phyloP scores from a whole-genome alignment of 2,797 vertebrate species.

The Poeciliopsis paucimaculata region DNA sequence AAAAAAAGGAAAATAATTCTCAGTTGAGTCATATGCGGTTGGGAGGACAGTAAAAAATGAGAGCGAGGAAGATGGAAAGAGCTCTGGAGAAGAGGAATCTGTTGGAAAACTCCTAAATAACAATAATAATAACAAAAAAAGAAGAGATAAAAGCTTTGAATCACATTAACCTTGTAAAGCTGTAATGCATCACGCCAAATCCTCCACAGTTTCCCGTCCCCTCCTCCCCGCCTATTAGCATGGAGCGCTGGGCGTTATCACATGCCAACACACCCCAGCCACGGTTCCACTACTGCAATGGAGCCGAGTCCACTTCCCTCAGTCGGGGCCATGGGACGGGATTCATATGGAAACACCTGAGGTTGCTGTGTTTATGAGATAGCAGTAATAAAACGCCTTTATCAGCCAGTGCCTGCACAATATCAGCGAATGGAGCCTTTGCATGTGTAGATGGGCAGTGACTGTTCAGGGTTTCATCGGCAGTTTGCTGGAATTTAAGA shows the following conservation, averaged over 20 bases:
- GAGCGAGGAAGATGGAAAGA: constrained; percentile 5
- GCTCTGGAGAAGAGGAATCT: constrained; percentile 26
- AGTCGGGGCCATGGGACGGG: constrained; percentile 36
- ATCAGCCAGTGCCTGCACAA: constrained; percentile 49
- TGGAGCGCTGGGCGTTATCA: constrained; percentile 54
- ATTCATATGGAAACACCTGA: constrained; percentile 41
- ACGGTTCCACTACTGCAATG: constrained; percentile 48
- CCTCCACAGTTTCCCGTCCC: constrained; percentile 22
- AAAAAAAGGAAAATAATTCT: constrained; percentile 1
- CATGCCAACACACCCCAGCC: constrained; percentile 51
- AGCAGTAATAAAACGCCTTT: constrained; percentile 43
- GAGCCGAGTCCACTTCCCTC: constrained; percentile 47
- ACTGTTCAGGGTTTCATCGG: constrained; percentile 15
- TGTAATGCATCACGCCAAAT: constrained; percentile 60
- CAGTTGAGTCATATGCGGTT: constrained; percentile 18
- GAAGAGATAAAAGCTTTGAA: constrained; percentile 54
- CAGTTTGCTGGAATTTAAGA: constrained; percentile 12
- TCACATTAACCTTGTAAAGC: constrained; percentile 54
- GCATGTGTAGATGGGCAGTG: constrained; percentile 15
- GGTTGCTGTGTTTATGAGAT: constrained; percentile 46
- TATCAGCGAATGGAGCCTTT: constrained; percentile 47
- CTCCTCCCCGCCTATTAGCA: constrained; percentile 35
- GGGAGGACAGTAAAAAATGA: constrained; percentile 61
- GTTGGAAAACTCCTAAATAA: constrained; percentile 47
- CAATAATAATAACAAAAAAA: background rate